These are phyloP conservation scores for Mechanitis messenoides DNA, from an alignment of 2,888 invertebrate species.

Conservation along the genomic window DNA sequence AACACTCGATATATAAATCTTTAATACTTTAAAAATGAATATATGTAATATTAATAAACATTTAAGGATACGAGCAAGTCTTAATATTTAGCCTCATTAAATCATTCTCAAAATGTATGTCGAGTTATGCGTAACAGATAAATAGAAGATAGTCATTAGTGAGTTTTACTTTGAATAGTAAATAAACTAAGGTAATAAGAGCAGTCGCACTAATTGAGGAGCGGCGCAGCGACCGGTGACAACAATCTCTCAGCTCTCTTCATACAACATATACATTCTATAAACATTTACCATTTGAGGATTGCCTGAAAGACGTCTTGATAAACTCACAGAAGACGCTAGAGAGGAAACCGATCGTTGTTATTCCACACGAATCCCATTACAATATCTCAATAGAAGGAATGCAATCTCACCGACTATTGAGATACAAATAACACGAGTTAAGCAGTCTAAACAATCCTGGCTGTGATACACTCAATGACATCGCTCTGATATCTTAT, in stretches of 20 bases:
- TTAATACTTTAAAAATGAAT: too few species aligned
- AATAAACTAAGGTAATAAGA: slow-evolving; percentile 4
- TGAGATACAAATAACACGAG: slow-evolving; percentile 19
- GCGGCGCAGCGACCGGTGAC: slow-evolving; percentile 10
- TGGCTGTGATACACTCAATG: slow-evolving; percentile 35
- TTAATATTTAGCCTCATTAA: slow-evolving; percentile 4
- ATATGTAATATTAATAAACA: neutral
- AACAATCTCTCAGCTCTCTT: slow-evolving; percentile 6
- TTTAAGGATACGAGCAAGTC: neutral
- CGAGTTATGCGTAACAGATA: slow-evolving; percentile 6
- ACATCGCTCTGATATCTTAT: slow-evolving; percentile 32
- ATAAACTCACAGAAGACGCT: neutral
- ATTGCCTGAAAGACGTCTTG: neutral
- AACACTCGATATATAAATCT: too few species aligned
- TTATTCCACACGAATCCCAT: neutral
- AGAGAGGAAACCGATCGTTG: neutral
- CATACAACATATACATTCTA: neutral
- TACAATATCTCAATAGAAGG: neutral
- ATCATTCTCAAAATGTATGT: slow-evolving; percentile 6
- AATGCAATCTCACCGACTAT: slow-evolving; percentile 19
- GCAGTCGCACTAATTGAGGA: slow-evolving; percentile 12
- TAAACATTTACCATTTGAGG: neutral
- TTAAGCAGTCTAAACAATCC: slow-evolving; percentile 24
- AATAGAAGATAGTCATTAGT: slow-evolving; percentile 15
- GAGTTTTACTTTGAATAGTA: slow-evolving; percentile 11